Evolutionary conservation across 2,888 invertebrate species (phyloP).

Genomic region (Deroplatys truncata): DNA sequence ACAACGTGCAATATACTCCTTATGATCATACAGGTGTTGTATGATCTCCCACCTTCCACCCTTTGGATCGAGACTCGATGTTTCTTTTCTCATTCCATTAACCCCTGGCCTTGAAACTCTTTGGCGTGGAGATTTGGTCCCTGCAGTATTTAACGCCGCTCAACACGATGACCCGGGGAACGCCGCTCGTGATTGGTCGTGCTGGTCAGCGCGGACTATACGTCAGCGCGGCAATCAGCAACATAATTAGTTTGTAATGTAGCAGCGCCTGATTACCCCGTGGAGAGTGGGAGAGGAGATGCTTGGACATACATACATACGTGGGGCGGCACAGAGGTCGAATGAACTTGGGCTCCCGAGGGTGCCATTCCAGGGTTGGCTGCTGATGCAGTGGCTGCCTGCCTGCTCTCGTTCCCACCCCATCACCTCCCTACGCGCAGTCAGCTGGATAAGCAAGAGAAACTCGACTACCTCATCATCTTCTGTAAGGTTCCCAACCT

Average conservation of each 20-base stretch:
- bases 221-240: slow-evolving; percentile 31
- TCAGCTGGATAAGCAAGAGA: background rate
- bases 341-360: slow-evolving; percentile 17
- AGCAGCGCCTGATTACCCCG: slow-evolving; percentile 29
- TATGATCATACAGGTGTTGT: too few species aligned
- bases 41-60: too few species aligned
- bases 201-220: slow-evolving; percentile 12
- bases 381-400: slow-evolving; percentile 1
- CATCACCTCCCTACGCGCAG: background rate
- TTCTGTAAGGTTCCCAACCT: background rate
- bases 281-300: slow-evolving; percentile 17
- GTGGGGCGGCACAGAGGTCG: slow-evolving; percentile 2
- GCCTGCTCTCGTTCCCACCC: background rate
- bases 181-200: background rate
- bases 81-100: background rate
- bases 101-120: background rate
- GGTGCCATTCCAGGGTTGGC: slow-evolving; percentile 13
- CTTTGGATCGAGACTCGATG: too few species aligned
- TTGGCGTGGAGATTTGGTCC: background rate
- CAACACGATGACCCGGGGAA: background rate
- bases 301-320: background rate
- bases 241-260: slow-evolving; percentile 32
- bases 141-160: background rate
- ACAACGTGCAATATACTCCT: too few species aligned
- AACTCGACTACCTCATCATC: background rate